Evolutionary conservation across 2,888 invertebrate species (phyloP), one percentile per base, ranked within the genome.

Genomic region (Nomada ruficornis): DNA sequence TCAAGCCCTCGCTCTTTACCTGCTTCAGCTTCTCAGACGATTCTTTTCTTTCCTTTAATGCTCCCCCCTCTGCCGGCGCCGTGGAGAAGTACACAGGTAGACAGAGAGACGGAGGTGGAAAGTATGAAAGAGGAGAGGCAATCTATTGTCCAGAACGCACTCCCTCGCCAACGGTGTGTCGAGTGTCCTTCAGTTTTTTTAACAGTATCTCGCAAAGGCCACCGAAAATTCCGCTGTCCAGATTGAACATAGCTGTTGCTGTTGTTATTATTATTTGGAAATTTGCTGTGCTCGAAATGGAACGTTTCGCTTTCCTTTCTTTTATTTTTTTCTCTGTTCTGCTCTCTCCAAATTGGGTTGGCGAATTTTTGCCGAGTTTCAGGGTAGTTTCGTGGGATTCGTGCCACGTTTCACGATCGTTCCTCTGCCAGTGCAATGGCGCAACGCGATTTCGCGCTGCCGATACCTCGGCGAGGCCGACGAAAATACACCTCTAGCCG

Each of bases 401-500:
- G 50, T 50, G 50, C 18, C 50, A 50, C 50, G 54, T 54, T 54
- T 54, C 20, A 20, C 54, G n/a, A 54, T 20, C 29, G 29, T 26
- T 54, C 23, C 70, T 67, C 57, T 75, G 71, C 29, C 29, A 29
- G 29, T 29, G 77, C 75, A 82, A 75, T 80, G 82, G 82, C 80
- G 82, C 80, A 82, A 80, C 76, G 71, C 69, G 64, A 68, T 80
- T 82, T 68, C 64, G 47, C 71, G 67, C 69, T 70, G 29, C 67
- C 67, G 78, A 82, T 75, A 75, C 78, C 60, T 64, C 52, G 52
- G n/a, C 74, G 78, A 75, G 81, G 79, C 69, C 79, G 82, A 79
- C 82, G 71, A 82, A 82, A 82, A 82, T 82, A 82, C 80, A 80
- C 76, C 82, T 80, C 76, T 18, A 5, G 20, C 57, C 73, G 77